A percentile compares a stretch with the other conserved stretches of the same genome.
phyloP scores from a whole-genome alignment of 2,797 vertebrate genomes.

The Sandelia bainsii region DNA sequence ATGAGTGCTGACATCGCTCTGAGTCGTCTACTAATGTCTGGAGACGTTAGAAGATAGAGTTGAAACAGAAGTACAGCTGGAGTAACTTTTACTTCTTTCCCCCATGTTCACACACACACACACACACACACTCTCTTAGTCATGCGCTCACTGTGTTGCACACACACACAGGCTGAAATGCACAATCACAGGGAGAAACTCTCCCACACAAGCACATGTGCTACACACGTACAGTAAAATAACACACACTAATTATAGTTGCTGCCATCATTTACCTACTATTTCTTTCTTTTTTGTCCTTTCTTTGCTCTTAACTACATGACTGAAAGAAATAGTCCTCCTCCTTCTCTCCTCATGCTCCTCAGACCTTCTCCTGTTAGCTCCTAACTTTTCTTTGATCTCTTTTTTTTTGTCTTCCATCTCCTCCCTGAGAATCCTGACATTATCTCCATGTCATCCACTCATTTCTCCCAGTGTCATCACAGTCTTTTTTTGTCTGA shows the following conservation, averaged over 20 bases:
- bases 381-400: conserved; percentile 10
- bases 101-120: conserved; percentile 14
- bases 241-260: conserved; percentile 37
- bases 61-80: conserved; percentile 62
- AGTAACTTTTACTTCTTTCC: conserved; percentile 60
- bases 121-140: neutral
- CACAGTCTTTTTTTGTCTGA: neutral
- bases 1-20: conserved; percentile 47
- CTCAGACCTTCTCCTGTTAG: neutral
- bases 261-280: conserved; percentile 11
- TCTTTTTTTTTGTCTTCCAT: neutral
- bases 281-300: conserved; percentile 15
- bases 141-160: no score
- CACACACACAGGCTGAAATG: neutral
- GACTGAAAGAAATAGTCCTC: conserved; percentile 17
- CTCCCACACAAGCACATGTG: conserved; percentile 9
- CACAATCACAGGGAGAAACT: conserved; percentile 5
- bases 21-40: conserved; percentile 48
- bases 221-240: conserved; percentile 11
- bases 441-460: no score
- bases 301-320: conserved; percentile 6
- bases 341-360: neutral
- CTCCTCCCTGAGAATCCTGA: conserved; percentile 1
- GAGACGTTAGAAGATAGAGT: conserved; percentile 41
- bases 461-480: neutral